phyloP scores from a whole-genome alignment of 1,140 invertebrate species.

The Lycorma delicatula region DNA sequence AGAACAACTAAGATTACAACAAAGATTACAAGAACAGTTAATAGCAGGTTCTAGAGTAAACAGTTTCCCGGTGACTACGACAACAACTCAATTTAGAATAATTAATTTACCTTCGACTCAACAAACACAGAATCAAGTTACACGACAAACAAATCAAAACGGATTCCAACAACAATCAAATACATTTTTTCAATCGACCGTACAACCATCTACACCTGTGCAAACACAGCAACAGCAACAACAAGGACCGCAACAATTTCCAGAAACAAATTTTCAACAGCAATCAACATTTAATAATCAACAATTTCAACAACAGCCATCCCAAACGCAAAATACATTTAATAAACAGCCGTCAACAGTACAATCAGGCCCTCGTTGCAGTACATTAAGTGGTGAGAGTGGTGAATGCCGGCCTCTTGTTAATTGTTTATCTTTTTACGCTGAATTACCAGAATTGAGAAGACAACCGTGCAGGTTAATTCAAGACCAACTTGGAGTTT shows the following conservation, averaged over 20 bases:
- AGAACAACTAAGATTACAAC: constrained; percentile 21
- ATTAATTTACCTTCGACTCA: too few relatives aligned
- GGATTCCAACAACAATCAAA: neutral
- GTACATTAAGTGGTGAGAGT: constrained; percentile 23
- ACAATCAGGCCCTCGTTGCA: constrained; percentile 20
- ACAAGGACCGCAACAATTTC: neutral
- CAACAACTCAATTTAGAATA: too few relatives aligned
- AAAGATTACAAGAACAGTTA: constrained; percentile 29
- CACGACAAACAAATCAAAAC: too few relatives aligned
- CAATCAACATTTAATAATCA: neutral
- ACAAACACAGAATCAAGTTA: too few relatives aligned
- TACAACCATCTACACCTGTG: too few relatives aligned
- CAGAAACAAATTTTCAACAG: neutral
- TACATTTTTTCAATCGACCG: neutral
- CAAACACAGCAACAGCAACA: too few relatives aligned
- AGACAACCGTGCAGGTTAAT: constrained; percentile 38
- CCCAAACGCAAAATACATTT: neutral
- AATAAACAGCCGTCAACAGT: neutral
- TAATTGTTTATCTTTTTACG: constrained; percentile 41
- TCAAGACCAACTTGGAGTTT: constrained; percentile 37
- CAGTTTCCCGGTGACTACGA: too few relatives aligned
- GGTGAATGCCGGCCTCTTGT: constrained; percentile 39
- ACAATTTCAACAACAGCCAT: constrained; percentile 7
- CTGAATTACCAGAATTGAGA: constrained; percentile 39
- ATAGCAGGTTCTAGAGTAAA: constrained; percentile 12